phyloP scores from a whole-genome alignment of 1,140 invertebrate species.

The Drosophila watanabei region DNA sequence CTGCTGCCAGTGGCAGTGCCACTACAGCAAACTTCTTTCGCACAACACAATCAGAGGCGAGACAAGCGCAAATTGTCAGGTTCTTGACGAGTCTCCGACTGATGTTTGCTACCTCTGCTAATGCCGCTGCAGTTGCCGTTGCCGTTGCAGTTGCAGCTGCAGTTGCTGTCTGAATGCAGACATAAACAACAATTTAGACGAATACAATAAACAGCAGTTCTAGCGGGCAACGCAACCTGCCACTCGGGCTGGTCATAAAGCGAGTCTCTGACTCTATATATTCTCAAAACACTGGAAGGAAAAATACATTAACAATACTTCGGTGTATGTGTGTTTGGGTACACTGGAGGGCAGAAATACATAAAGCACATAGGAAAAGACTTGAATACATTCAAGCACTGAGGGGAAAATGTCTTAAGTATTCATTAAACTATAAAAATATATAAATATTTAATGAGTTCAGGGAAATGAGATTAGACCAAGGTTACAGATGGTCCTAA shows the following conservation, averaged over 20 bases:
- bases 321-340: neutral
- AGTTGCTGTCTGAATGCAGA: constrained; percentile 44
- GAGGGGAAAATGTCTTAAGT: neutral
- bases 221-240: constrained; percentile 23
- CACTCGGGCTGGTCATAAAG: constrained; percentile 52
- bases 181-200: constrained; percentile 63
- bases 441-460: neutral
- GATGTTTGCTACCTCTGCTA: constrained; percentile 35
- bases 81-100: constrained; percentile 65
- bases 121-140: constrained; percentile 27
- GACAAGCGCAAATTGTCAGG: constrained; percentile 75
- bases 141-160: constrained; percentile 35
- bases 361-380: neutral
- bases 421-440: neutral
- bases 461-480: neutral
- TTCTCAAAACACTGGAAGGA: constrained; percentile 7
- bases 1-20: constrained; percentile 28
- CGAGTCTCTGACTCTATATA: constrained; percentile 24
- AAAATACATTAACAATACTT: constrained; percentile 25
- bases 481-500: neutral
- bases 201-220: constrained; percentile 48
- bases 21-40: constrained; percentile 30
- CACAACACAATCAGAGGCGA: constrained; percentile 34
- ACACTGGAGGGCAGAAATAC: constrained; percentile 7
- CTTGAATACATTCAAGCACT: neutral